Evolutionary conservation across 2,888 invertebrate genomes (phyloP).

Genomic region (Megaustenia siamemsis): DNA sequence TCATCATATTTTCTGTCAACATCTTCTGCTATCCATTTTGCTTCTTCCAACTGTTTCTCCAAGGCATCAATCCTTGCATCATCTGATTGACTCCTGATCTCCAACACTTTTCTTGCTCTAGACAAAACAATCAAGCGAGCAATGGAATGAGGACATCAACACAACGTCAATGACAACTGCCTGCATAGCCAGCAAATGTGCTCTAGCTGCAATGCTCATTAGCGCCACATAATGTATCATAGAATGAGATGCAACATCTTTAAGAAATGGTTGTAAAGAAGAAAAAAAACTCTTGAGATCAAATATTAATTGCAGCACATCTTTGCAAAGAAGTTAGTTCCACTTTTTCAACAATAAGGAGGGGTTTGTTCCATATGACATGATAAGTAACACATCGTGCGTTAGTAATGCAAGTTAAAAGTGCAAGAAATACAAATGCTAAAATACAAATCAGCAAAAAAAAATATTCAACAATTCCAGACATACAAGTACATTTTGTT

Average conservation of each 20-base stretch:
- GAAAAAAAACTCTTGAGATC: not conserved
- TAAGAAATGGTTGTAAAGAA: not conserved
- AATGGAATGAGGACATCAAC: not conserved
- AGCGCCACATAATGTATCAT: not conserved
- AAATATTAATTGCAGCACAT: not conserved
- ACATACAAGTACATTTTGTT: slow-evolving; percentile 5
- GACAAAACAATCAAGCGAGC: slow-evolving; percentile 12
- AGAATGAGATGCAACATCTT: not conserved
- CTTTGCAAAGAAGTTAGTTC: not conserved
- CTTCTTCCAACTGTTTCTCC: slow-evolving; percentile 99
- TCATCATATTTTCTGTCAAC: slow-evolving; percentile 84
- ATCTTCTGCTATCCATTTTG: slow-evolving; percentile 99
- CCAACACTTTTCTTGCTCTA: slow-evolving; percentile 99
- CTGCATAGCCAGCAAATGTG: not conserved
- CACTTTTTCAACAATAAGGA: not conserved
- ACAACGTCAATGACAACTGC: not conserved
- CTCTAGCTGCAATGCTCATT: not conserved
- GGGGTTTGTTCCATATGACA: not conserved
- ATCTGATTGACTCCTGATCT: slow-evolving; percentile 99
- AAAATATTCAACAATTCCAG: slow-evolving; percentile 9
- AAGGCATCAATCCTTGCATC: slow-evolving; percentile 99
- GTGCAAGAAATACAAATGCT: not conserved
- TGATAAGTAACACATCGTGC: slow-evolving; percentile 6
- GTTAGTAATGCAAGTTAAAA: slow-evolving; percentile 31
- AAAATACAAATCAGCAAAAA: slow-evolving; percentile 18